Percentiles rank a stretch among this genome's conserved stretches.
Evolutionary conservation across 2,888 invertebrate species (phyloP).

Genomic region (Morpho achilles): DNA sequence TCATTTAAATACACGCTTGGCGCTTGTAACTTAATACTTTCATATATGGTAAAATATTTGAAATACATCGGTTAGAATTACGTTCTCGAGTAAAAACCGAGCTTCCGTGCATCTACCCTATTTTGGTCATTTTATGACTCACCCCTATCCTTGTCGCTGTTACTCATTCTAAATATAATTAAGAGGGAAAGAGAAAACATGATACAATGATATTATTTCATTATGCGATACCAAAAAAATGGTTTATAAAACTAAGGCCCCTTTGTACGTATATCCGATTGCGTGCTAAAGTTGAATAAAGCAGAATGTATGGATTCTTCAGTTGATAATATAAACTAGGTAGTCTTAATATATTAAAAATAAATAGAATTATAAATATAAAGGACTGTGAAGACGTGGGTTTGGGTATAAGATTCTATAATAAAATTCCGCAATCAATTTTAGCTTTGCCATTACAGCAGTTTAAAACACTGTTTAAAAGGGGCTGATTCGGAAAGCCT

Average conservation of each 20-base stretch:
- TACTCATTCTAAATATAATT: conserved; percentile 1
- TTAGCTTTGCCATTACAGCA: too few species aligned
- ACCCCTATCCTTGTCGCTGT: conserved; percentile 12
- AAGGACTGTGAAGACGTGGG: too few species aligned
- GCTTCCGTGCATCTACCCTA: conserved; percentile 40
- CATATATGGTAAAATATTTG: conserved; percentile 21
- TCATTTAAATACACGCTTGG: too few species aligned
- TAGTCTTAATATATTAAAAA: too few species aligned
- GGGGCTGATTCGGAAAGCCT: too few species aligned
- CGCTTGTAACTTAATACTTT: too few species aligned
- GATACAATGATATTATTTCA: conserved; percentile 8
- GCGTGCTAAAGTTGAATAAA: not conserved
- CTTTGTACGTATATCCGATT: conserved; percentile 18
- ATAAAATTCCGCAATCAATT: too few species aligned
- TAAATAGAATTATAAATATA: too few species aligned
- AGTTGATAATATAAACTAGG: too few species aligned
- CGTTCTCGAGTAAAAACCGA: conserved; percentile 37
- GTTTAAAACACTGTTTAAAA: too few species aligned
- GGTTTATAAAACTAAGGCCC: conserved; percentile 21
- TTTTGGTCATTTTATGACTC: conserved; percentile 28
- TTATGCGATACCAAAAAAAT: conserved; percentile 14
- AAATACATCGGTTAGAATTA: conserved; percentile 42
- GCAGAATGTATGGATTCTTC: too few species aligned
- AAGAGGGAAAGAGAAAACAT: conserved; percentile 5
- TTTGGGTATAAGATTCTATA: too few species aligned